phyloP scores from a whole-genome alignment of 2,888 invertebrate species.

The Heliconius cydno region DNA sequence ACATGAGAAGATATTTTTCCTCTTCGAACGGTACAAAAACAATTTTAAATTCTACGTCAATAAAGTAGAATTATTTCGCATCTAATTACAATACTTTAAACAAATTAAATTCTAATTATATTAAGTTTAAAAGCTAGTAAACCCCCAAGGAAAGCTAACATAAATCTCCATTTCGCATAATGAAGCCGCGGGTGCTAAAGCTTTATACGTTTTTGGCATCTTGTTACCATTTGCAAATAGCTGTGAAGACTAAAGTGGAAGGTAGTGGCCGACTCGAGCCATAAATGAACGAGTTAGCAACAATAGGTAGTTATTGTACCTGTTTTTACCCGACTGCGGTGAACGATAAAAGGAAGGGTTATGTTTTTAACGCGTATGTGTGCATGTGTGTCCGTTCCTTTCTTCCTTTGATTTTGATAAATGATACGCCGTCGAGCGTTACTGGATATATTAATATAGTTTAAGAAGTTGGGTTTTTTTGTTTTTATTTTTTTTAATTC shows the following conservation, averaged over 20 bases:
- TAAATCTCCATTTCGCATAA: slow-evolving; percentile 19
- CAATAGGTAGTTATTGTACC: slow-evolving; percentile 1
- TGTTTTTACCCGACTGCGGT: not conserved
- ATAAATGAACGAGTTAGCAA: not conserved
- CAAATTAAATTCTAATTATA: not conserved
- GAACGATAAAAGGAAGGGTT: no score
- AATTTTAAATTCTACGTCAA: not conserved
- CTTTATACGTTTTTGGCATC: slow-evolving; percentile 11
- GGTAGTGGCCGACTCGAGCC: slow-evolving; percentile 1
- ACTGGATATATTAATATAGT: no score
- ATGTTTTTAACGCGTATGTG: no score
- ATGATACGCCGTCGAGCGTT: no score
- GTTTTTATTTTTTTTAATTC: no score
- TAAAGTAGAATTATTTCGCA: not conserved
- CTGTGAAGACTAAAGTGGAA: not conserved
- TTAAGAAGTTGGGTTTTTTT: no score
- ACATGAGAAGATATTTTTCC: no score
- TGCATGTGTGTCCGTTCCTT: no score
- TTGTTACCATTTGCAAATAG: slow-evolving; percentile 6
- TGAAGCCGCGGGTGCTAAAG: not conserved
- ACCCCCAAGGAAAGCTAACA: slow-evolving; percentile 1
- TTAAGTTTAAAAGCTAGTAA: not conserved
- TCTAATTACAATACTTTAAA: not conserved
- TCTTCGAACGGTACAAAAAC: no score
- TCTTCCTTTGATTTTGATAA: no score